Evolutionary conservation across 2,888 invertebrate genomes (phyloP).

Genomic region (Crossocerus cetratus): DNA sequence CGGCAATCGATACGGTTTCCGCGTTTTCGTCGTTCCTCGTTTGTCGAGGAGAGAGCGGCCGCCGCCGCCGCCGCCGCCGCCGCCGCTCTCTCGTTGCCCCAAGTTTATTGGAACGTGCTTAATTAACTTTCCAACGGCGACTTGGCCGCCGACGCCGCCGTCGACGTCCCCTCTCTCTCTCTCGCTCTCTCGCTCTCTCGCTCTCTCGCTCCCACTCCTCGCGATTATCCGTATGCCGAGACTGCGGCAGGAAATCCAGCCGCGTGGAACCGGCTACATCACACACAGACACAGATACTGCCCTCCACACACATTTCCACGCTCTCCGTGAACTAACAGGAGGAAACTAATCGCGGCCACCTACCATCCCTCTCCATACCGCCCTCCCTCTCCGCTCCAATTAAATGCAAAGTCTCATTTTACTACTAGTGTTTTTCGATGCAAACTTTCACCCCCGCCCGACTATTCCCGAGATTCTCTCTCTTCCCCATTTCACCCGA

Average conservation of each 20-base stretch:
- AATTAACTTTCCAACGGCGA: slow-evolving; percentile 57
- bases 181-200: no score
- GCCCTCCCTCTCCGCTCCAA: no score
- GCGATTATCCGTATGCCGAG: slow-evolving; percentile 52
- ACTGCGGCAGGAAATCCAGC: slow-evolving; percentile 32
- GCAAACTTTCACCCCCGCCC: no score
- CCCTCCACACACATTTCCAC: slow-evolving; percentile 30
- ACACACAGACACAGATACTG: background rate
- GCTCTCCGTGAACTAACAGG: slow-evolving; percentile 32
- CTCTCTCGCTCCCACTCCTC: slow-evolving; percentile 31
- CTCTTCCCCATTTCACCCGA: background rate
- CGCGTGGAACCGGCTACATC: slow-evolving; percentile 25
- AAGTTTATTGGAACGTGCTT: slow-evolving; percentile 61
- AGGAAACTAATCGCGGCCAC: slow-evolving; percentile 33
- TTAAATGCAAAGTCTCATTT: no score
- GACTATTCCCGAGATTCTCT: background rate
- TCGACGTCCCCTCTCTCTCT: no score
- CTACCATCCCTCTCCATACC: slow-evolving; percentile 8
- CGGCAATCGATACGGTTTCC: slow-evolving; percentile 22
- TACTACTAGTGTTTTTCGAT: no score
- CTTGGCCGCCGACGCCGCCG: slow-evolving; percentile 29
- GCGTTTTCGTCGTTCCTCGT: slow-evolving; percentile 16
- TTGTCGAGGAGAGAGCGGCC: slow-evolving; percentile 19
- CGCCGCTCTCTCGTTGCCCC: slow-evolving; percentile 21
- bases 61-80: no score